Evolutionary conservation across 2,888 invertebrate species (phyloP), one percentile per base, ranked within the genome.

Genomic region (Toxonevra muliebris): DNA sequence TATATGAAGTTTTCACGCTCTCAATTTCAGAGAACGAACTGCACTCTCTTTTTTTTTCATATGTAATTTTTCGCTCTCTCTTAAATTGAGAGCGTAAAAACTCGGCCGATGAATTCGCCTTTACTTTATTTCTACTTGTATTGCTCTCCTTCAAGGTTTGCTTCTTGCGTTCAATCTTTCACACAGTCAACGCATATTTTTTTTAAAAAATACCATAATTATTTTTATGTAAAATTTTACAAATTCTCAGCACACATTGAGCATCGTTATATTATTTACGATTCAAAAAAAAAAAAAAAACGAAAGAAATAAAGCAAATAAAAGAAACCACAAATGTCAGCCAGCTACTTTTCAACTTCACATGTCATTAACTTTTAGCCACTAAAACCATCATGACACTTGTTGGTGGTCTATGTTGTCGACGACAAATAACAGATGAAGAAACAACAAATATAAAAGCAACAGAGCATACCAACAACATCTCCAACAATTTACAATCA

Each of bases 321-420:
- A 71, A 71, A 71, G 71, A 69, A 71, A 68, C 70, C 71, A 71
- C 71, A 70, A 71, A 71, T 71, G 71, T 71, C 71, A 71, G 71
- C 71, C 71, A 71, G 71, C 71, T 71, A 70, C 71, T 72, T 72
- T 72, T 74, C 70, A 73, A 69, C 71, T 74, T 70, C 71, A 72
- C 74, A 74, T 71, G 71, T 72, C 74, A 72, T 74, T 71, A 72
- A 69, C 61, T 58, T 59, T 62, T 57, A 45, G 58, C 63, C 53
- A 66, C 58, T 69, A 69, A 71, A 58, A 61, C 50, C 65, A 30
- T 57, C 54, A 65, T 61, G 61, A 65, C 65, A 65, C 61, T 65
- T 68, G 69, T 54, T 62, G 58, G 61, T 65, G 61, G 62, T 65
- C 65, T 50, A 17, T 61, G 65, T 54, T 54, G 11, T 5, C 13